Percentiles rank a stretch among this genome's conserved stretches.
These are phyloP conservation scores for Agelastica alni DNA, from an alignment of 2,888 invertebrate species.

Conservation along the genomic window DNA sequence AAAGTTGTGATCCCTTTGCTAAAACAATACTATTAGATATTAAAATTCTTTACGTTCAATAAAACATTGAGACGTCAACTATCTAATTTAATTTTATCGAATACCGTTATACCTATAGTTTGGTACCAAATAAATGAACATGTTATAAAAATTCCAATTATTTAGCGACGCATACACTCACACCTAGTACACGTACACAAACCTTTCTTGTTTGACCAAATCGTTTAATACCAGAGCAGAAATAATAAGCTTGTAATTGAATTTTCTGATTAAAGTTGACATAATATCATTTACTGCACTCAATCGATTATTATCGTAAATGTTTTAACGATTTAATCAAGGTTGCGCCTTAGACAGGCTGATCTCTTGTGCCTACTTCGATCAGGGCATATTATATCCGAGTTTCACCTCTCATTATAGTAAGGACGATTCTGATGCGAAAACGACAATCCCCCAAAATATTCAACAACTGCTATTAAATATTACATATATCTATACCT, in stretches of 20 bases:
- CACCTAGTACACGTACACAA: background rate
- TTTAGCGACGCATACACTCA: too few relatives aligned
- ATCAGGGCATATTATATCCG: conserved; percentile 4
- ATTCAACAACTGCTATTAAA: too few relatives aligned
- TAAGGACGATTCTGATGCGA: background rate
- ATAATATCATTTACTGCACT: conserved; percentile 16
- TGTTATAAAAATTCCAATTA: too few relatives aligned
- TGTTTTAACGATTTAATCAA: conserved; percentile 21
- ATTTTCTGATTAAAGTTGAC: conserved; percentile 18
- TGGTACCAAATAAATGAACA: too few relatives aligned
- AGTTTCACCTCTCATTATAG: conserved; percentile 5
- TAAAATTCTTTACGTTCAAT: too few relatives aligned
- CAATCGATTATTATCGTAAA: conserved; percentile 20
- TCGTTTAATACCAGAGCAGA: conserved; percentile 4
- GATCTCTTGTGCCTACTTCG: background rate
- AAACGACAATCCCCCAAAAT: too few relatives aligned
- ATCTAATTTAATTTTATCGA: too few relatives aligned
- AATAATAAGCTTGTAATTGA: conserved; percentile 16
- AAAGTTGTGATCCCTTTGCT: too few relatives aligned
- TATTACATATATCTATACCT: too few relatives aligned
- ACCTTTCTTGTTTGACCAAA: conserved; percentile 6
- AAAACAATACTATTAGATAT: too few relatives aligned
- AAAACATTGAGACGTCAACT: too few relatives aligned
- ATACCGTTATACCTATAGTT: too few relatives aligned
- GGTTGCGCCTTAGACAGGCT: conserved; percentile 3